Evolutionary conservation across 1,140 invertebrate genomes (phyloP), one percentile per base, ranked within the genome.

Genomic region (Pomacea maculata): DNA sequence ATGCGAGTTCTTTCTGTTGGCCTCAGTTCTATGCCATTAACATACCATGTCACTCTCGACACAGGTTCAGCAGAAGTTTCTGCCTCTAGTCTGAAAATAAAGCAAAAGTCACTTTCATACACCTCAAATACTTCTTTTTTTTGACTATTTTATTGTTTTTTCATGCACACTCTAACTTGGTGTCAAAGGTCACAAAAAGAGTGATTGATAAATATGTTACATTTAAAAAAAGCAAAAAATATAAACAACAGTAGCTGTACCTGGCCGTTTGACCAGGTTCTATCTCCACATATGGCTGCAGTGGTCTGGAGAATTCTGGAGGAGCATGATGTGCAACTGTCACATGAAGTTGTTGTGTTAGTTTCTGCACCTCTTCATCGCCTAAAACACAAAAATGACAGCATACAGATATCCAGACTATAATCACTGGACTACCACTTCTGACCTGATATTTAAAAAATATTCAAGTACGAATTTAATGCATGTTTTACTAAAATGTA

Each of bases 11-110:
- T 84, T 65, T 89, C 87, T 9, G 88, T 87, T 12, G 89, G 86
- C 11, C 83, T 80, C 17, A 91, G 88, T 74, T 89, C 87, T 70
- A 84, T 84, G 52, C 89, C 89, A 73, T 90, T 88, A 14, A 88
- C 76, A 79, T 86, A 90, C 90, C 90, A 91, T 12, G 84, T 88
- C 74, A 85, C 82, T 8, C 77, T 73, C 17, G 87, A 85, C 29
- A 88, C 87, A 14, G 91, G 91, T 74, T 88, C 85, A 10, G 88
- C 86, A 12, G 79, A 83, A 54, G 91, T 78, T 25, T 87, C 85
- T n/a, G 88, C 90, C 70, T 90, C 87, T 15, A 92, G 80, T 75
- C 90, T 91, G 79, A 21, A 45, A 83, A 80, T 7, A 78, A 52
- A 65, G 75, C 73, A 81, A 68, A 19, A 68, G 54, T 29, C 34